Evolutionary conservation across 2,888 invertebrate species (phyloP).

Genomic region (Caenorhabditis angaria): DNA sequence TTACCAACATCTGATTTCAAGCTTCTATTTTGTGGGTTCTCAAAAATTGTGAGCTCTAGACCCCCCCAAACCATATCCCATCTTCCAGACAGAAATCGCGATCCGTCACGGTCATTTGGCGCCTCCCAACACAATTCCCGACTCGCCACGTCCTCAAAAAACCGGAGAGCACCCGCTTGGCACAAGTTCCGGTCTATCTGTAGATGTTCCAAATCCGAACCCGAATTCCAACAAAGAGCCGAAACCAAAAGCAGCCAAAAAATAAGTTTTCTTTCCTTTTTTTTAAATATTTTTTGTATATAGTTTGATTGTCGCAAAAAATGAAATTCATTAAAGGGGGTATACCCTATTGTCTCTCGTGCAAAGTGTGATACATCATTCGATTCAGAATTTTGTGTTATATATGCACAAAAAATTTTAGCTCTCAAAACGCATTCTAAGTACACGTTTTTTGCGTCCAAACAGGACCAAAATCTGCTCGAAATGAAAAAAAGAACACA

Average conservation of each 20-base stretch:
- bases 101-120: slow-evolving; percentile 65
- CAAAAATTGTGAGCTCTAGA: too few relatives aligned
- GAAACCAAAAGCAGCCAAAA: background rate
- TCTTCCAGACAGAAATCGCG: slow-evolving; percentile 54
- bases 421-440: too few relatives aligned
- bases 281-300: background rate
- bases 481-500: too few relatives aligned
- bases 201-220: slow-evolving; percentile 36
- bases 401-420: too few relatives aligned
- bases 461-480: too few relatives aligned
- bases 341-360: background rate
- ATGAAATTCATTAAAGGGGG: background rate
- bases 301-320: background rate
- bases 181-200: slow-evolving; percentile 26
- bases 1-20: background rate
- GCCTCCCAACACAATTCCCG: slow-evolving; percentile 60
- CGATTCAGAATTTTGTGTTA: too few relatives aligned
- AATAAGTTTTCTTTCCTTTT: background rate
- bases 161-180: slow-evolving; percentile 34
- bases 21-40: slow-evolving; percentile 71
- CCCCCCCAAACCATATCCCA: background rate
- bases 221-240: background rate
- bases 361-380: too few relatives aligned
- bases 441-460: too few relatives aligned
- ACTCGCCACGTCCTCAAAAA: slow-evolving; percentile 67